Evolutionary conservation across 2,888 invertebrate genomes (phyloP).

Genomic region (Nebria salina): DNA sequence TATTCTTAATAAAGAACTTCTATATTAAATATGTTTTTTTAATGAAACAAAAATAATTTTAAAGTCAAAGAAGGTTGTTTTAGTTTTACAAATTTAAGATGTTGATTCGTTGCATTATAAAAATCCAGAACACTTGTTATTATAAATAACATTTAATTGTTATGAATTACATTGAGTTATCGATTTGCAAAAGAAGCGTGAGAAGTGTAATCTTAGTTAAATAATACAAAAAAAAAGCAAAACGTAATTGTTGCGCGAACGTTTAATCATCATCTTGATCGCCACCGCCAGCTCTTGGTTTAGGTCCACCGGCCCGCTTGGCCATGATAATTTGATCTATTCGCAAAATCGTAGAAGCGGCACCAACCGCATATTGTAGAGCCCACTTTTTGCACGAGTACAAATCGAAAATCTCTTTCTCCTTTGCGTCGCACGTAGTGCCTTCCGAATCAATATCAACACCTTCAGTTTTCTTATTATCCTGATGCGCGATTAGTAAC

Average conservation of each 20-base stretch:
- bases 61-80: neutral
- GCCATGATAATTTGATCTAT: conserved; percentile 99
- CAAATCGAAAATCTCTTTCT: conserved; percentile 83
- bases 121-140: neutral
- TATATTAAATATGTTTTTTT: conserved; percentile 2
- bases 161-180: conserved; percentile 4
- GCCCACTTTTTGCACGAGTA: conserved; percentile 92
- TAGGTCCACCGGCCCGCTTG: conserved; percentile 95
- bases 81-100: conserved; percentile 12
- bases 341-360: conserved; percentile 90
- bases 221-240: conserved; percentile 16
- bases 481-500: conserved; percentile 90
- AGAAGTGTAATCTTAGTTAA: conserved; percentile 9
- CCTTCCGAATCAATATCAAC: conserved; percentile 88
- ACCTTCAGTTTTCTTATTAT: conserved; percentile 69
- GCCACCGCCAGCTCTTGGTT: conserved; percentile 71
- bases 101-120: neutral
- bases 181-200: conserved; percentile 15
- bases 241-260: conserved; percentile 50
- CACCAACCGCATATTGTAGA: conserved; percentile 93
- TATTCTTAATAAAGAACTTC: neutral
- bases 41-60: neutral
- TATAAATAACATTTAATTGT: conserved; percentile 16
- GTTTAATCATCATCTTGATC: conserved; percentile 77
- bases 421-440: conserved; percentile 77